These are phyloP conservation scores for Danio jaintianensis DNA, from an alignment of 2,797 vertebrate species.

Conservation along the genomic window DNA sequence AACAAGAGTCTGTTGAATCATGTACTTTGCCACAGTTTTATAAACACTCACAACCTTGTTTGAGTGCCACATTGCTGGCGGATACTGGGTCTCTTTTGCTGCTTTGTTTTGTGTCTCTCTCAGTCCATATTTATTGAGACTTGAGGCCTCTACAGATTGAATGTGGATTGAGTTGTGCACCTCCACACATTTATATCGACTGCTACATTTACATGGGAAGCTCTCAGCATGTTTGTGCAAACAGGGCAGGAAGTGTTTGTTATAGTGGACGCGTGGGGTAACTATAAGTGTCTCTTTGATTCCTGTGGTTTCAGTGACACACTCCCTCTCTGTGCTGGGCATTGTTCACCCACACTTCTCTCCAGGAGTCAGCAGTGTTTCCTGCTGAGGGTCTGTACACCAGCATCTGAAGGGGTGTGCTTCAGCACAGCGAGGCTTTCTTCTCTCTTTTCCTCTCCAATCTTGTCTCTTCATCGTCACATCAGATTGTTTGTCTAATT, in stretches of 20 bases:
- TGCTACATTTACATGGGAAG: constrained; percentile 32
- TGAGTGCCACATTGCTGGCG: neutral
- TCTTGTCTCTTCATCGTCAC: constrained; percentile 32
- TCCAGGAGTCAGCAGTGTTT: constrained; percentile 52
- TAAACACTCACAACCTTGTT: neutral
- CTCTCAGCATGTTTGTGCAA: constrained; percentile 49
- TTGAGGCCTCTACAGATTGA: constrained; percentile 7
- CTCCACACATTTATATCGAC: constrained; percentile 11
- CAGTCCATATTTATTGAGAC: neutral
- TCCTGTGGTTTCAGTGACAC: constrained; percentile 57
- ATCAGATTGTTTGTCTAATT: constrained; percentile 33
- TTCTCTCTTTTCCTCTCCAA: constrained; percentile 46
- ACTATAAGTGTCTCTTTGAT: constrained; percentile 54
- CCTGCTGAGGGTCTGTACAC: constrained; percentile 50
- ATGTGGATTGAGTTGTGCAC: constrained; percentile 20
- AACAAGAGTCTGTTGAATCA: neutral
- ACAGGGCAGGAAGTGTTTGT: constrained; percentile 56
- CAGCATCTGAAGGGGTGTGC: constrained; percentile 38
- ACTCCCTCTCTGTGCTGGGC: constrained; percentile 49
- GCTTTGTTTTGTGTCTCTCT: constrained; percentile 14
- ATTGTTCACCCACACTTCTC: constrained; percentile 61
- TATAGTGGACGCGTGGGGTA: constrained; percentile 51
- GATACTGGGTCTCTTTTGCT: neutral
- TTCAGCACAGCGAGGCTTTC: constrained; percentile 41
- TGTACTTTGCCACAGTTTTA: neutral